These are phyloP conservation scores for Salminus brasiliensis DNA, from an alignment of 2,113 vertebrate species.

Conservation along the genomic window DNA sequence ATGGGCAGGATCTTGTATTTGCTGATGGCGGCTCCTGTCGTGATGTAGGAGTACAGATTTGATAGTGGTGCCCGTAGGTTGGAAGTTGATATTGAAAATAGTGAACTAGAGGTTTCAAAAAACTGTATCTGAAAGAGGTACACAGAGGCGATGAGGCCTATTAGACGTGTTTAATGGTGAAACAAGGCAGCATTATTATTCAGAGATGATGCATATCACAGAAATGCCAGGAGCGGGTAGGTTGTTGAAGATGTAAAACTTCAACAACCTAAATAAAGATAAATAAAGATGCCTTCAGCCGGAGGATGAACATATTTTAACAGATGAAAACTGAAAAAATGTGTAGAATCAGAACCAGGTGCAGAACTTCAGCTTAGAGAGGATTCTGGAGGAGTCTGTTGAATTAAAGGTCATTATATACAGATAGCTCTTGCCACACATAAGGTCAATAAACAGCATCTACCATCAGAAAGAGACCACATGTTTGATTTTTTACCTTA, in stretches of 20 bases:
- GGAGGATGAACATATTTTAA: no score
- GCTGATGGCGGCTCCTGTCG: background rate
- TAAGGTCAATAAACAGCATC: no score
- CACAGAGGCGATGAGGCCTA: background rate
- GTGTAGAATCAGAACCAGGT: no score
- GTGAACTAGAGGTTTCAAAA: background rate
- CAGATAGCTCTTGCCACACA: no score
- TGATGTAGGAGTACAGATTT: background rate
- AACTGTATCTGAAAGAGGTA: background rate
- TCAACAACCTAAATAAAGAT: no score
- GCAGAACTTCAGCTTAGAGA: no score
- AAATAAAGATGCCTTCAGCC: no score
- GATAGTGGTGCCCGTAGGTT: background rate
- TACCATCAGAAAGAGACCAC: no score
- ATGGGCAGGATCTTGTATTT: background rate
- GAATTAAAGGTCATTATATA: no score
- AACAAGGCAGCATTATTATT: background rate
- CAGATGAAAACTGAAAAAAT: no score
- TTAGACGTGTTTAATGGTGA: background rate
- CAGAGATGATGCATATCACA: background rate
- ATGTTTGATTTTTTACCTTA: no score
- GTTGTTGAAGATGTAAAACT: background rate
- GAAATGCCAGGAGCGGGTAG: background rate
- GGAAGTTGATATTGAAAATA: conserved; percentile 1
- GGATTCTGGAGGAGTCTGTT: no score